Conservation (phyloP, 2,797 vertebrate species). For the Tauraco hartlaubi region DNA sequence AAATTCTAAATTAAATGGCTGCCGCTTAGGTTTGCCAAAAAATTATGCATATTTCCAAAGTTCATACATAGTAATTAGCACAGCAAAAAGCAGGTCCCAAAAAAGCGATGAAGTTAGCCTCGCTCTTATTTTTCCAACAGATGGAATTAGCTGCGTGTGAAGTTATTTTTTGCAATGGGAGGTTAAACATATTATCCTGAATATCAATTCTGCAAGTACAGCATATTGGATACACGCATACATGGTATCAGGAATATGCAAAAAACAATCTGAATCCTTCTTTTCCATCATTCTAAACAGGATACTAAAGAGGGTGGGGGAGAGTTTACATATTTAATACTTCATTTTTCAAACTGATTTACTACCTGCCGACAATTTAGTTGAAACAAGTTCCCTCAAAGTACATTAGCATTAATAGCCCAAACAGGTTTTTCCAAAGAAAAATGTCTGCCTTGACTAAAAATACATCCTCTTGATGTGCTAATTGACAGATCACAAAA, state of each 20-base stretch:
- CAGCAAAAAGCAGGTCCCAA: conserved; percentile 38
- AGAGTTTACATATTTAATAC: neutral
- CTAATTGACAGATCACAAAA: conserved; percentile 1
- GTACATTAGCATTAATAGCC: neutral
- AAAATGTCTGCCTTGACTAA: conserved; percentile 7
- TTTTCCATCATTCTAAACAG: neutral
- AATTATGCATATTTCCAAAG: conserved; percentile 46
- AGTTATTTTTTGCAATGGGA: conserved; percentile 20
- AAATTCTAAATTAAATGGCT: conserved; percentile 53
- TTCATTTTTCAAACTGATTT: neutral
- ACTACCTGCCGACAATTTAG: neutral
- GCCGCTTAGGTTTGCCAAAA: conserved; percentile 21
- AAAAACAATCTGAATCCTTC: neutral
- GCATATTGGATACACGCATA: neutral
- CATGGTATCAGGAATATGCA: neutral
- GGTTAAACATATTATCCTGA: conserved; percentile 11
- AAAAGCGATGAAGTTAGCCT: conserved; percentile 30
- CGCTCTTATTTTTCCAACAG: conserved; percentile 22
- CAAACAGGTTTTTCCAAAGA: conserved; percentile 25
- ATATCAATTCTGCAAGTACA: conserved; percentile 1
- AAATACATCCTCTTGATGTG: conserved; percentile 25
- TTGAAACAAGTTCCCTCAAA: neutral
- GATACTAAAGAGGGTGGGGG: neutral
- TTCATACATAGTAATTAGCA: conserved; percentile 59
- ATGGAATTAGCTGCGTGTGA: conserved; percentile 49